These are phyloP conservation scores for Stercorarius parasiticus DNA, from an alignment of 2,113 vertebrate genomes.

Conservation along the genomic window DNA sequence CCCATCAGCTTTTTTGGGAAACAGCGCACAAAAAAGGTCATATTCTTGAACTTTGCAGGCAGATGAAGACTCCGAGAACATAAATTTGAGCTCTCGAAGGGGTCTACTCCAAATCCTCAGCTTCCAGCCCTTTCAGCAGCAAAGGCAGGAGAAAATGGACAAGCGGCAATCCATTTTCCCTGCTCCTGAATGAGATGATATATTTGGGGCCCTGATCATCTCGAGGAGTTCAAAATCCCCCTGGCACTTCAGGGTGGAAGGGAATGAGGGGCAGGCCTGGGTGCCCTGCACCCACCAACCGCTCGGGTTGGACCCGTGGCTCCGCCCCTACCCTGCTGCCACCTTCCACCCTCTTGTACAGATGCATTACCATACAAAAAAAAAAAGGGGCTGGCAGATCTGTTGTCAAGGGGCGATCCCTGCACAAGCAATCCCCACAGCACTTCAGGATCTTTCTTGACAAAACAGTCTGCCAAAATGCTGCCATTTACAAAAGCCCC, in stretches of 20 bases:
- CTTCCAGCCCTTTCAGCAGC: not conserved
- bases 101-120: not conserved
- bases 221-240: not conserved
- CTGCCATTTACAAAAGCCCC: not conserved
- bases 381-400: not conserved
- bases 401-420: not conserved
- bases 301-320: accelerated
- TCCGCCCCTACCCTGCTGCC: not conserved
- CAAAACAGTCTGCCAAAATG: not conserved
- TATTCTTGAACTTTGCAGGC: not conserved
- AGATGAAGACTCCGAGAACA: not conserved
- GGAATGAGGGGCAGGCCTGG: accelerated
- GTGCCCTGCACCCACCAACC: not conserved
- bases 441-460: not conserved
- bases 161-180: not conserved
- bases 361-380: not conserved
- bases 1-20: not conserved
- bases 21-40: not conserved
- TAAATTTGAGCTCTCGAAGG: not conserved
- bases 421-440: not conserved
- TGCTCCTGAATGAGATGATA: not conserved
- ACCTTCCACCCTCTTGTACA: not conserved
- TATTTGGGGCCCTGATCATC: not conserved
- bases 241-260: not conserved
- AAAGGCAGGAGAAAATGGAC: not conserved